Evolutionary conservation across 1,140 invertebrate species (phyloP).

Genomic region (Liolophura sinensis): DNA sequence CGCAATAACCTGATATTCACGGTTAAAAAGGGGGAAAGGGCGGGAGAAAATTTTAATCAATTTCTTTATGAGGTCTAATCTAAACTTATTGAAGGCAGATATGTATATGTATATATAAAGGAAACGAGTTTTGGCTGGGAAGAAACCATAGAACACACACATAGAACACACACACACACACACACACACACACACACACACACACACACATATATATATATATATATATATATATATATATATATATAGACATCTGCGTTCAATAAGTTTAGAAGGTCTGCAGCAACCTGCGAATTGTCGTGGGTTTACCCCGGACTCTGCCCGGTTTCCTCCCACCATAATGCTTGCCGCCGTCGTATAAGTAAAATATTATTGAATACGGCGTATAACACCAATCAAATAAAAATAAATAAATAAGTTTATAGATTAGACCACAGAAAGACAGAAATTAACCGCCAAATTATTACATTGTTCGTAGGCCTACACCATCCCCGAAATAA

Average conservation of each 20-base stretch:
- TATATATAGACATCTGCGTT: constrained; percentile 11
- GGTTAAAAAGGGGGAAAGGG: not conserved
- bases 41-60: not conserved
- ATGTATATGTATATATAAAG: not conserved
- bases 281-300: too few relatives aligned
- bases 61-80: not conserved
- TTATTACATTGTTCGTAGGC: too few relatives aligned
- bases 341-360: too few relatives aligned
- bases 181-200: constrained; percentile 12
- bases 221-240: constrained; percentile 9
- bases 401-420: too few relatives aligned
- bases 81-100: not conserved
- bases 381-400: too few relatives aligned
- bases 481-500: too few relatives aligned
- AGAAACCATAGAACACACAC: not conserved
- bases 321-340: too few relatives aligned
- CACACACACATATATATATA: constrained; percentile 15
- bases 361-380: too few relatives aligned
- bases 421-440: too few relatives aligned
- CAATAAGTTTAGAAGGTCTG: too few relatives aligned
- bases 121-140: not conserved
- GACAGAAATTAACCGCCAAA: too few relatives aligned
- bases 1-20: not conserved
- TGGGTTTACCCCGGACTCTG: too few relatives aligned
- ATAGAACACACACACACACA: constrained; percentile 6